Evolutionary conservation across 1,140 invertebrate species (phyloP).

Genomic region (Eriosoma lanigerum): DNA sequence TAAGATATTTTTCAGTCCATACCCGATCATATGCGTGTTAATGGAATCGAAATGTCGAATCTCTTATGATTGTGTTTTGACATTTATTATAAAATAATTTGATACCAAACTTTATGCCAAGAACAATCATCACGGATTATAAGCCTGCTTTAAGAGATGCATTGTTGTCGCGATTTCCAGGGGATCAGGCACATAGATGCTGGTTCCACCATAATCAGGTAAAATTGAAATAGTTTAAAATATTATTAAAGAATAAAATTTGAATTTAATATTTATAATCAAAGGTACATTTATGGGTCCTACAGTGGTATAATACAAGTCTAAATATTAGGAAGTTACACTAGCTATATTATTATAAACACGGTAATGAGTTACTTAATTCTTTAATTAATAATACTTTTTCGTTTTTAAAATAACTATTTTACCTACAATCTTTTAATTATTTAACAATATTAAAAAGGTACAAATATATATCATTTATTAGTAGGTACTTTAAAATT

Average conservation of each 20-base stretch:
- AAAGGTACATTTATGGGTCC: too few relatives aligned
- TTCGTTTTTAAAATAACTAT: too few relatives aligned
- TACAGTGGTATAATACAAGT: neutral
- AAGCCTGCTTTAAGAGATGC: neutral
- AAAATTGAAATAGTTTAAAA: neutral
- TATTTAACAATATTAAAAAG: too few relatives aligned
- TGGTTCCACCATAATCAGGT: neutral
- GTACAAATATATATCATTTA: too few relatives aligned
- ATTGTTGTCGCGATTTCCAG: neutral
- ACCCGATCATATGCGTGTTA: neutral
- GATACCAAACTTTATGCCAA: neutral
- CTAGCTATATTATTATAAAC: neutral
- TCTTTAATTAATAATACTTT: neutral
- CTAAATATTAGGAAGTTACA: neutral
- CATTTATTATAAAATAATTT: constrained; percentile 2
- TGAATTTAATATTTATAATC: too few relatives aligned
- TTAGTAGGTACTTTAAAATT: too few relatives aligned
- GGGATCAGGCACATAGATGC: neutral
- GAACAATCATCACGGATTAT: constrained; percentile 3
- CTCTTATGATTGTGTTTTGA: neutral
- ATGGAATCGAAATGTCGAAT: neutral
- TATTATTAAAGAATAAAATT: too few relatives aligned
- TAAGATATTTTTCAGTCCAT: neutral
- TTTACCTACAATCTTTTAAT: too few relatives aligned
- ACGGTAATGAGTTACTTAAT: neutral